These are phyloP conservation scores for Agrochola lota DNA, from an alignment of 2,888 invertebrate species.

Conservation along the genomic window DNA sequence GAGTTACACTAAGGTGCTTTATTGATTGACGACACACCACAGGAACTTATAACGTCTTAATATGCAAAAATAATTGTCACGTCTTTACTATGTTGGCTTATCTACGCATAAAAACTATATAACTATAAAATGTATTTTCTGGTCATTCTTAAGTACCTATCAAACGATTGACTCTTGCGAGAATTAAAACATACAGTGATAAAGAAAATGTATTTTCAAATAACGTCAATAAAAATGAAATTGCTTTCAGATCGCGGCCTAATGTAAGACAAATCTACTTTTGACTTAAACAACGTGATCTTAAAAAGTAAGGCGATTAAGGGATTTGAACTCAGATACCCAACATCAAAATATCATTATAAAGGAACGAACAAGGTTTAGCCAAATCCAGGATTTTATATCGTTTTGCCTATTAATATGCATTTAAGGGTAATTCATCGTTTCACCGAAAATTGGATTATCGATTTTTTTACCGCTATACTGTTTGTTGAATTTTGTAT, in stretches of 20 bases:
- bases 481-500: neutral
- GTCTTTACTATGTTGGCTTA: neutral
- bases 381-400: constrained; percentile 56
- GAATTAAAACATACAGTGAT: neutral
- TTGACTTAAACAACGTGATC: constrained; percentile 61
- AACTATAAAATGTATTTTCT: neutral
- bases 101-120: no score
- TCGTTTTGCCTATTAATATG: constrained; percentile 37
- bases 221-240: constrained; percentile 44
- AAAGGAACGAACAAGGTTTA: constrained; percentile 58
- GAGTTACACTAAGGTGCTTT: constrained; percentile 5
- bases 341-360: constrained; percentile 70
- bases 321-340: constrained; percentile 61
- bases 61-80: constrained; percentile 4
- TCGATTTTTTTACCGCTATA: neutral
- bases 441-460: neutral
- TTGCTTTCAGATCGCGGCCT: constrained; percentile 39
- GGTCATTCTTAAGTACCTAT: neutral
- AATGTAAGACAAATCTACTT: constrained; percentile 64
- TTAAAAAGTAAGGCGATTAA: constrained; percentile 66
- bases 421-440: constrained; percentile 14
- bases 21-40: neutral
- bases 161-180: neutral
- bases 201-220: constrained; percentile 9
- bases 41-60: neutral